phyloP scores from a whole-genome alignment of 2,113 vertebrate genomes.

The Corapipo altera region DNA sequence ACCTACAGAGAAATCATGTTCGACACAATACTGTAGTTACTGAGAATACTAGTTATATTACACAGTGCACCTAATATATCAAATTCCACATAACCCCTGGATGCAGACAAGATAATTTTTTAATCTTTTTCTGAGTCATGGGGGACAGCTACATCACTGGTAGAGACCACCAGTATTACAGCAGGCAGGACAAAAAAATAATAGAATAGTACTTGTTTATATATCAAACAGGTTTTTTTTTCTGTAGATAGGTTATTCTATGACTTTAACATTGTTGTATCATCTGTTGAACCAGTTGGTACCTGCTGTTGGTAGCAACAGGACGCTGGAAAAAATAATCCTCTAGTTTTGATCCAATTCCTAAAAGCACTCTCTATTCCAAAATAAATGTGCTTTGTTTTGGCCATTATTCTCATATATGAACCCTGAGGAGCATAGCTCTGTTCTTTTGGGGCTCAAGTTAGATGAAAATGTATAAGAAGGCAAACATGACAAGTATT shows the following conservation, averaged over 20 bases:
- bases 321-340: background rate
- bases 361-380: background rate
- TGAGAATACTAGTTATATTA: conserved; percentile 8
- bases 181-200: background rate
- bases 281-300: background rate
- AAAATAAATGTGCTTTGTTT: background rate
- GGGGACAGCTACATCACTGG: background rate
- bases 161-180: background rate
- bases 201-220: background rate
- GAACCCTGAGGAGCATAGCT: background rate
- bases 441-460: background rate
- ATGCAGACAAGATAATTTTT: conserved; percentile 7
- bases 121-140: background rate
- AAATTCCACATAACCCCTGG: background rate
- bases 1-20: conserved; percentile 19
- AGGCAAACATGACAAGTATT: background rate
- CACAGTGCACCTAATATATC: background rate
- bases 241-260: background rate
- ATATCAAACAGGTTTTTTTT: background rate
- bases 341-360: background rate
- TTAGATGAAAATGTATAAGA: background rate
- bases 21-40: conserved; percentile 4
- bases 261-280: background rate
- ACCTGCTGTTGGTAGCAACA: background rate
- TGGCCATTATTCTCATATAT: background rate